phyloP scores from a whole-genome alignment of 2,888 invertebrate genomes.

The Eupeodes luniger region DNA sequence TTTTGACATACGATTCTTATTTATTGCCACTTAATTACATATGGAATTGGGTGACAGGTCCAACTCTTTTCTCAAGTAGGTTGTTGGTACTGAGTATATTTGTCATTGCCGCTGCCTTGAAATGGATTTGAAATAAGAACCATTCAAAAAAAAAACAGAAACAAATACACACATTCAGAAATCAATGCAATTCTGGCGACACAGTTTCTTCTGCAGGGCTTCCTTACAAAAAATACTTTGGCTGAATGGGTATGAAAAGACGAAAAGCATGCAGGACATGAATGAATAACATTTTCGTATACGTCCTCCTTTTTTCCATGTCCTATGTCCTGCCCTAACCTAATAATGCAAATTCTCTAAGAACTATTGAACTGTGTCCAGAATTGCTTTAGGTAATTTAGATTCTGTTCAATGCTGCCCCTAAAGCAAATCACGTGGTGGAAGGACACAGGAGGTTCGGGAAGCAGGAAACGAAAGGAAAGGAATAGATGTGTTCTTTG shows the following conservation, averaged over 20 bases:
- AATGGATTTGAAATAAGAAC: conserved; percentile 27
- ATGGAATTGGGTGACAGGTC: conserved; percentile 72
- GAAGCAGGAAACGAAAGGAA: neutral
- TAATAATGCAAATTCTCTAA: conserved; percentile 67
- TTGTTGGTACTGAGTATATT: neutral
- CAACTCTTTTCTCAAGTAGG: conserved; percentile 25
- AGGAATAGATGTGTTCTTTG: neutral
- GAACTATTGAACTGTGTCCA: conserved; percentile 70
- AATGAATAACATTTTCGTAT: conserved; percentile 28
- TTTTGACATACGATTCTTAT: conserved; percentile 55
- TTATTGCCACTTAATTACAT: conserved; percentile 73
- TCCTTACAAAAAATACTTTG: conserved; percentile 41
- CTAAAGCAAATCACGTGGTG: conserved; percentile 20
- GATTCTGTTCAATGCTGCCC: conserved; percentile 30
- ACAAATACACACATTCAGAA: neutral
- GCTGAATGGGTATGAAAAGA: conserved; percentile 10
- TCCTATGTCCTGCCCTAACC: conserved; percentile 27
- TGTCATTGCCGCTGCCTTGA: conserved; percentile 34
- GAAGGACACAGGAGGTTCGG: neutral
- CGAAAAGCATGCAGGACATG: conserved; percentile 36
- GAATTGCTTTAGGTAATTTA: conserved; percentile 51
- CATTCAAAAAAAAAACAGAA: neutral
- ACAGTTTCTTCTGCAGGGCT: conserved; percentile 55
- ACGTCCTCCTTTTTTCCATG: conserved; percentile 10
- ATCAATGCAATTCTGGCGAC: conserved; percentile 64